Evolutionary conservation across 2,797 vertebrate genomes (phyloP).

Genomic region (Intellagama lesueurii): DNA sequence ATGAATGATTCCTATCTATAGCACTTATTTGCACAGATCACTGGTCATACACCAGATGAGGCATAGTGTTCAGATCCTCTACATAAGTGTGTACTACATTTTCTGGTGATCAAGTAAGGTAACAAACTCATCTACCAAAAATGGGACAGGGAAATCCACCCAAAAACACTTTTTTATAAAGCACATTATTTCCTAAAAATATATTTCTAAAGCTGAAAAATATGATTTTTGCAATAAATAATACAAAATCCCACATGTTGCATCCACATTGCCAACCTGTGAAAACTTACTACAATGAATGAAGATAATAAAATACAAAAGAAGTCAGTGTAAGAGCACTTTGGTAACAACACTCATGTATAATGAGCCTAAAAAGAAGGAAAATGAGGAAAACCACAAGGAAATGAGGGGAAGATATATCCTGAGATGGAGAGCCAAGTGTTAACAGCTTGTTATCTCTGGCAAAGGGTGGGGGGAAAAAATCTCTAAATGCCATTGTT

Average conservation of each 20-base stretch:
- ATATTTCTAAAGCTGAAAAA: background rate
- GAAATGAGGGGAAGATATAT: background rate
- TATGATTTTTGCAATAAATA: background rate
- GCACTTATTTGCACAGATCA: background rate
- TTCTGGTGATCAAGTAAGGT: too few species aligned
- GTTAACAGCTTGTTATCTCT: conserved; percentile 16
- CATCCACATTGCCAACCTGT: background rate
- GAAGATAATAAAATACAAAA: background rate
- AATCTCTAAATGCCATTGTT: conserved; percentile 3
- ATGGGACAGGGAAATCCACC: background rate
- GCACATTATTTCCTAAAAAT: background rate
- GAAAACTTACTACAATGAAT: background rate
- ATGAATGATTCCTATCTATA: too few species aligned
- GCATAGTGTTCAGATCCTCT: background rate
- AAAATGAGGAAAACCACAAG: background rate
- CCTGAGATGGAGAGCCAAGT: background rate
- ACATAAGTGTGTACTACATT: background rate
- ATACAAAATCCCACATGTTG: background rate
- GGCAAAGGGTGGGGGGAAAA: background rate
- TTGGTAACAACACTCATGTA: background rate
- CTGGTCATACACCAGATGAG: background rate
- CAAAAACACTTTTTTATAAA: background rate
- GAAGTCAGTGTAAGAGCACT: background rate
- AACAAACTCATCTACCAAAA: background rate
- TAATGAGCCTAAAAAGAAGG: background rate